phyloP scores from a whole-genome alignment of 2,113 vertebrate genomes.

The Dipodomys merriami region DNA sequence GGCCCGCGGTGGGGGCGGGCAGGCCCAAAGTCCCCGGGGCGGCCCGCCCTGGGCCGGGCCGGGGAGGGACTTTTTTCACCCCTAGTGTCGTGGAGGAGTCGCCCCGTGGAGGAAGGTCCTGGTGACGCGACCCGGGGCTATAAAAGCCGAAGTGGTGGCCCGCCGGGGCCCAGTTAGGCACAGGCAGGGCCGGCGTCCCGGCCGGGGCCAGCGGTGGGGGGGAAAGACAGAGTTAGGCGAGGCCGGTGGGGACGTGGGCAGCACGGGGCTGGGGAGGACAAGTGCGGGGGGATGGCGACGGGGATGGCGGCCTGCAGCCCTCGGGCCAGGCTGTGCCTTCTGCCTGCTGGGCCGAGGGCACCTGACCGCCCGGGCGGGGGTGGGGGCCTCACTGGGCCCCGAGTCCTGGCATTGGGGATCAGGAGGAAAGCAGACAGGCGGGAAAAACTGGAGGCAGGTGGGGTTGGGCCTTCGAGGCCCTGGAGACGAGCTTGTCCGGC shows the following conservation, averaged over 20 bases:
- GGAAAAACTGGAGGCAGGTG: no score
- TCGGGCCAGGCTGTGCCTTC: not conserved
- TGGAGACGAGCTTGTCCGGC: not conserved
- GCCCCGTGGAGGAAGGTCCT: not conserved
- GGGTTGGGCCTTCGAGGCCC: not conserved
- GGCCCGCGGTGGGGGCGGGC: not conserved
- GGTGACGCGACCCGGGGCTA: slow-evolving; percentile 48
- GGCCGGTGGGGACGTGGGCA: fast-evolving
- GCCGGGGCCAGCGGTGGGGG: fast-evolving
- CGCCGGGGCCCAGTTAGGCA: no score
- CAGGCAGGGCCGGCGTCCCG: fast-evolving
- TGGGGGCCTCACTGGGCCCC: not conserved
- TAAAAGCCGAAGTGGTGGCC: slow-evolving; percentile 70
- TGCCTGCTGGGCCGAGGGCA: not conserved
- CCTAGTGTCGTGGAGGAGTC: slow-evolving; percentile 74
- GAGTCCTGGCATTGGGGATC: not conserved
- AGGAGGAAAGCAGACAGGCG: no score
- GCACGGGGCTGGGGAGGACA: no score
- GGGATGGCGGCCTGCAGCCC: fast-evolving
- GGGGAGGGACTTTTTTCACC: slow-evolving; percentile 61
- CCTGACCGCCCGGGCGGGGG: not conserved
- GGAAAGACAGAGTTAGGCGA: not conserved
- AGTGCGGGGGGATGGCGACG: no score
- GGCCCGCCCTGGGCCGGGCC: not conserved
- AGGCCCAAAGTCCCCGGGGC: no score